These are phyloP conservation scores for Sinodicranocentrus sp. DNA, from an alignment of 2,888 invertebrate genomes.

Conservation along the genomic window DNA sequence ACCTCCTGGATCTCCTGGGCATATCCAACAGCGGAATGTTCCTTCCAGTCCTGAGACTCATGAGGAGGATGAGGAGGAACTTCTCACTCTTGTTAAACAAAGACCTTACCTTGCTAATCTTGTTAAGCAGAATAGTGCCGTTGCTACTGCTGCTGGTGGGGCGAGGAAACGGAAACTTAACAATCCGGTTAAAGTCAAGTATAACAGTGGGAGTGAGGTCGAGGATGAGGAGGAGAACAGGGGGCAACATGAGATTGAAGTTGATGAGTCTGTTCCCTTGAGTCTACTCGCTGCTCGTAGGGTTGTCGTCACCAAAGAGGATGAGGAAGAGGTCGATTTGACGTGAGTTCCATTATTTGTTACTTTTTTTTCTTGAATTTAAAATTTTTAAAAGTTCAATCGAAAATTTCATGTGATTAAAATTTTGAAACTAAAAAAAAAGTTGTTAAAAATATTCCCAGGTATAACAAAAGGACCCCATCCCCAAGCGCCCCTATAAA, in stretches of 20 bases:
- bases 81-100: constrained; percentile 25
- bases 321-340: constrained; percentile 2
- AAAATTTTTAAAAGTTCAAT: too few species aligned
- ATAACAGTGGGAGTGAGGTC: constrained; percentile 39
- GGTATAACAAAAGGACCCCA: background rate
- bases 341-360: background rate
- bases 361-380: too few species aligned
- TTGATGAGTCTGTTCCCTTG: constrained; percentile 3
- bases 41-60: constrained; percentile 44
- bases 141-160: constrained; percentile 21
- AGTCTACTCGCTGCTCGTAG: background rate
- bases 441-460: too few species aligned
- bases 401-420: too few species aligned
- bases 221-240: constrained; percentile 18
- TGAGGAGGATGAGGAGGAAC: constrained; percentile 29
- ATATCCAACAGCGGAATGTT: background rate
- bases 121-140: background rate
- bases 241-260: constrained; percentile 25
- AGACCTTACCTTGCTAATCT: background rate
- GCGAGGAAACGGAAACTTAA: constrained; percentile 50
- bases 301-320: background rate
- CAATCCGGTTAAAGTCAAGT: constrained; percentile 52
- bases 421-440: too few species aligned
- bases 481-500: background rate
- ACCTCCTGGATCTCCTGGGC: constrained; percentile 1